Percentiles rank a stretch among this genome's conserved stretches.
phyloP scores from a whole-genome alignment of 2,113 vertebrate species.

The Malaclemys terrapin region DNA sequence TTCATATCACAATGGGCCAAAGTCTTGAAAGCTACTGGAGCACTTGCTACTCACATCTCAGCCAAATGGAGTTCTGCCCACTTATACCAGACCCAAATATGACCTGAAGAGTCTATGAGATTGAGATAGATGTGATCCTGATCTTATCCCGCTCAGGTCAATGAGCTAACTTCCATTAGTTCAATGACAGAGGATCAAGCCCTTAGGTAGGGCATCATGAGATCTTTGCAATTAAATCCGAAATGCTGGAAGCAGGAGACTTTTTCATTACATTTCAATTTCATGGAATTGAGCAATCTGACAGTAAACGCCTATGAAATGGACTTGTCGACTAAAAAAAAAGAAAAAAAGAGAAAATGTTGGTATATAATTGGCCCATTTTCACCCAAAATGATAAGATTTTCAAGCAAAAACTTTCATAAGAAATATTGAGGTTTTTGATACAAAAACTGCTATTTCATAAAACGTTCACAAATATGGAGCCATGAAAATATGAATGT shows the following conservation, averaged over 20 bases:
- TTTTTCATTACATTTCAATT: background rate
- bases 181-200: background rate
- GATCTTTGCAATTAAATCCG: background rate
- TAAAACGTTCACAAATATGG: background rate
- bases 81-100: background rate
- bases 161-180: background rate
- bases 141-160: background rate
- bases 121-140: background rate
- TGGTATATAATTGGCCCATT: background rate
- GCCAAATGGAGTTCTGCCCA: background rate
- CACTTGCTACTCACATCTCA: background rate
- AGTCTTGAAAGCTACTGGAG: conserved; percentile 12
- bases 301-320: background rate
- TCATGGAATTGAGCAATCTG: background rate
- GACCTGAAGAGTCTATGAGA: fast-evolving
- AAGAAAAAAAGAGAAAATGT: background rate
- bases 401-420: background rate
- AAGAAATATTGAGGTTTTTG: fast-evolving
- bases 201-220: background rate
- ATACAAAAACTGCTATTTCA: background rate
- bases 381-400: background rate
- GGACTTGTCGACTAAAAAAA: background rate
- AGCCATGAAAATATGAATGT: background rate
- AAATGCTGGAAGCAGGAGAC: background rate
- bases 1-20: background rate